A percentile compares a stretch with the other conserved stretches of the same genome.
These are phyloP conservation scores for Corythornis cristatus DNA, from an alignment of 2,113 vertebrate genomes.

Conservation along the genomic window DNA sequence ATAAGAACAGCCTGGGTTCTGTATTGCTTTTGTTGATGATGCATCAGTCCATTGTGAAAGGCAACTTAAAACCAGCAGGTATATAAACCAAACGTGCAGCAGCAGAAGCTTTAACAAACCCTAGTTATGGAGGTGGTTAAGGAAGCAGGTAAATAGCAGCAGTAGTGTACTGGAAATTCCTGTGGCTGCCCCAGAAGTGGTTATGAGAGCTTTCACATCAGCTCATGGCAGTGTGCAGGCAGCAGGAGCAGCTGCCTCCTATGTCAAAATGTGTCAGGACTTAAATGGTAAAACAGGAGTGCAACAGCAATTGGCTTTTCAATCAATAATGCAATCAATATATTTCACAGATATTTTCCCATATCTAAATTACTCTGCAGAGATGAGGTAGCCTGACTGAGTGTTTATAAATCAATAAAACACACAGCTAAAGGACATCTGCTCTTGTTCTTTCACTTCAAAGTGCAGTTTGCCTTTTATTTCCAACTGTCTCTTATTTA, in stretches of 20 bases:
- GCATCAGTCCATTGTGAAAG: constrained; percentile 40
- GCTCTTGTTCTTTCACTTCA: constrained; percentile 79
- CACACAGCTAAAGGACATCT: constrained; percentile 82
- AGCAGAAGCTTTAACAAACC: constrained; percentile 72
- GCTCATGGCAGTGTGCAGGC: constrained; percentile 80
- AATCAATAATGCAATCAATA: constrained; percentile 89
- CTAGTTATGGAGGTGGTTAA: constrained; percentile 81
- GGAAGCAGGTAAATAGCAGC: constrained; percentile 73
- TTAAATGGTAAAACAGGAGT: constrained; percentile 87
- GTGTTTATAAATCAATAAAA: constrained; percentile 87
- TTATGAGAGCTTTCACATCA: constrained; percentile 83
- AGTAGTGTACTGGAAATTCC: constrained; percentile 74
- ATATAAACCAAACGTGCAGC: constrained; percentile 27
- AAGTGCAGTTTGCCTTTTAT: constrained; percentile 77
- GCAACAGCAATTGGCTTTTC: constrained; percentile 89
- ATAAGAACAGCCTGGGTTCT: constrained; percentile 50
- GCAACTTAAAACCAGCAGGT: constrained; percentile 46
- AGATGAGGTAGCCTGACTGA: constrained; percentile 82
- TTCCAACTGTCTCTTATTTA: constrained; percentile 73
- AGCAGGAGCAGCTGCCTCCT: constrained; percentile 82
- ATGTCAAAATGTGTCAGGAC: constrained; percentile 88
- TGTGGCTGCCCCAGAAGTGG: constrained; percentile 76
- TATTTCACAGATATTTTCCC: constrained; percentile 91
- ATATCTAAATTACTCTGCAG: constrained; percentile 88
- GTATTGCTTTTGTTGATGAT: constrained; percentile 64